These are phyloP conservation scores for Drosophila virilis DNA, from an alignment of 1,140 invertebrate genomes.

Conservation along the genomic window DNA sequence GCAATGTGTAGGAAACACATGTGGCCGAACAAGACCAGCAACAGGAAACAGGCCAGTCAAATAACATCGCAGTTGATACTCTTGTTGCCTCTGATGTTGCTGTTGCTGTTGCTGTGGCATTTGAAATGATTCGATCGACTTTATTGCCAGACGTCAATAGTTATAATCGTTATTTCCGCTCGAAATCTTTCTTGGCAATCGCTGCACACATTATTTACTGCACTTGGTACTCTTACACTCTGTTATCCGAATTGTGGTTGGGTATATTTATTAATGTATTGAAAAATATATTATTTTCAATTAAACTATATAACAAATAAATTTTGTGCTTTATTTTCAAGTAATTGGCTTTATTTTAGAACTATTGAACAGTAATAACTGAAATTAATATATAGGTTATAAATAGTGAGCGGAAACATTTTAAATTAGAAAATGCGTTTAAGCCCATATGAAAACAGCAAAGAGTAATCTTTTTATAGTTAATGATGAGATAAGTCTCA, in stretches of 20 bases:
- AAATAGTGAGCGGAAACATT: too few relatives aligned
- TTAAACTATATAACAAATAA: too few relatives aligned
- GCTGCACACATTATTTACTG: neutral
- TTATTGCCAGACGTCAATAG: constrained; percentile 31
- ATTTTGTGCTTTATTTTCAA: too few relatives aligned
- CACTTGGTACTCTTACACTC: neutral
- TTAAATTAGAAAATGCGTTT: too few relatives aligned
- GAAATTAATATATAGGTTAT: too few relatives aligned
- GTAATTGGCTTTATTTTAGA: too few relatives aligned
- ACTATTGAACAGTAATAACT: too few relatives aligned
- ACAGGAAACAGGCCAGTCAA: constrained; percentile 43
- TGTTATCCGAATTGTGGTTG: neutral
- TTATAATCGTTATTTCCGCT: constrained; percentile 42
- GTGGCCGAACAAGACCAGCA: constrained; percentile 46
- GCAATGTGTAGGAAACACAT: constrained; percentile 55
- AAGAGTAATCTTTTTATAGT: too few relatives aligned
- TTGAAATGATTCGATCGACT: constrained; percentile 27
- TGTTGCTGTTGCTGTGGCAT: constrained; percentile 9
- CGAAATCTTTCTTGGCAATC: constrained; percentile 14
- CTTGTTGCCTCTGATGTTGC: constrained; percentile 7
- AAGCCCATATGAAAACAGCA: too few relatives aligned
- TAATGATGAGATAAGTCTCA: neutral
- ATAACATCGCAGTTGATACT: constrained; percentile 33
- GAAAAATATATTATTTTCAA: too few relatives aligned
- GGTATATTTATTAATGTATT: too few relatives aligned